These are phyloP conservation scores for Anoncus sp. DNA, from an alignment of 2,888 invertebrate genomes.

Conservation along the genomic window DNA sequence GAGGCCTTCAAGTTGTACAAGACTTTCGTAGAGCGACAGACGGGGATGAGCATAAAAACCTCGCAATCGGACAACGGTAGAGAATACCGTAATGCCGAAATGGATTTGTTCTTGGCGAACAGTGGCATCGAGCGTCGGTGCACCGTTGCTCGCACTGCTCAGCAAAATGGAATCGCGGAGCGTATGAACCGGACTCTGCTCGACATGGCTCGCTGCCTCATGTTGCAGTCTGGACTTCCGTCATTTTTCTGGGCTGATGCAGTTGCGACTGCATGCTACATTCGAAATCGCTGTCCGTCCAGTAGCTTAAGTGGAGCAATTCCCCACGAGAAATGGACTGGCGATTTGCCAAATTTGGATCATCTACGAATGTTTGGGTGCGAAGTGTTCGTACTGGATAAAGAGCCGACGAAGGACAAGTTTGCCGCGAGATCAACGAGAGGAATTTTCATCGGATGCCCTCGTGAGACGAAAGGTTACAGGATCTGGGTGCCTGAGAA, in stretches of 20 bases:
- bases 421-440: conserved; percentile 18
- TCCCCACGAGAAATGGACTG: conserved; percentile 59
- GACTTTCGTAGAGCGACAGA: conserved; percentile 37
- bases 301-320: conserved; percentile 43
- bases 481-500: conserved; percentile 36
- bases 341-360: conserved; percentile 47
- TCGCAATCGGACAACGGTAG: conserved; percentile 55
- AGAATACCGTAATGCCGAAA: conserved; percentile 54
- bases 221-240: background rate
- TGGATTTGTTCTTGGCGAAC: conserved; percentile 11
- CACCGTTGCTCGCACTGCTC: background rate
- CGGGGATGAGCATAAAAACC: conserved; percentile 51
- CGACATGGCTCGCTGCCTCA: background rate
- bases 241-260: background rate
- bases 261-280: background rate
- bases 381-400: conserved; percentile 30
- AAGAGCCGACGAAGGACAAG: conserved; percentile 39
- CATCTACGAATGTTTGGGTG: conserved; percentile 65
- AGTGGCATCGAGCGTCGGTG: background rate
- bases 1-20: conserved; percentile 44
- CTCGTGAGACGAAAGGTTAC: conserved; percentile 35
- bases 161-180: conserved; percentile 10
- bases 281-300: conserved; percentile 48
- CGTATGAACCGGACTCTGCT: conserved; percentile 8
- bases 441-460: conserved; percentile 48